phyloP scores from a whole-genome alignment of 2,888 invertebrate species.

The Nasonovia ribisnigri region DNA sequence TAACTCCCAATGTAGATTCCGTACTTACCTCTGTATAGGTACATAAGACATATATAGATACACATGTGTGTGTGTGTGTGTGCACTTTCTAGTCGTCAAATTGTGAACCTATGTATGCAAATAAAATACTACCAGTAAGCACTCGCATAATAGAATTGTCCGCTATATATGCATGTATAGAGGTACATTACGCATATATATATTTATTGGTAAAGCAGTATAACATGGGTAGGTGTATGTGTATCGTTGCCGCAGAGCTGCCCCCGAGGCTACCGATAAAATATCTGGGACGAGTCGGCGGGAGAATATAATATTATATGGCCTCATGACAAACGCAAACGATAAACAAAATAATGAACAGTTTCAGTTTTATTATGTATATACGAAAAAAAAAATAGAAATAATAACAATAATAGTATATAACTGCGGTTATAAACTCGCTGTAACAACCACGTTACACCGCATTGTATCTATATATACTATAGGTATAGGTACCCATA shows the following conservation, averaged over 20 bases:
- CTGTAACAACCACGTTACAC: neutral
- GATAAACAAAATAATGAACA: slow-evolving; percentile 15
- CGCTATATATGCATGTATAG: neutral
- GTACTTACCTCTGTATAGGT: neutral
- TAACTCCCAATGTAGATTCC: neutral
- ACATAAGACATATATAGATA: neutral
- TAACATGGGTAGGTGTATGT: neutral
- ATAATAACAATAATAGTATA: neutral
- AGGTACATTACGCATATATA: neutral
- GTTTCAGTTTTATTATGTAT: slow-evolving; percentile 10
- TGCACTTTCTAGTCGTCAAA: slow-evolving; percentile 17
- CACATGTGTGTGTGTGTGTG: neutral
- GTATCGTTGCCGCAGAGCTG: neutral
- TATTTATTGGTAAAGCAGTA: neutral
- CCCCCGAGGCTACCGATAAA: slow-evolving; percentile 13
- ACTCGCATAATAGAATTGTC: slow-evolving; percentile 7
- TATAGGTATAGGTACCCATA: too few species aligned
- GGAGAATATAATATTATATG: neutral
- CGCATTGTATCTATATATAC: neutral
- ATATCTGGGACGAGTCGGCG: slow-evolving; percentile 19
- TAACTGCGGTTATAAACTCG: neutral
- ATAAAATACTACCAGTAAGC: slow-evolving; percentile 19
- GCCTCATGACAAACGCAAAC: slow-evolving; percentile 19
- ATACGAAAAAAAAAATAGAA: neutral
- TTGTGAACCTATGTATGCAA: neutral